These are phyloP conservation scores for Bellardia bayeri DNA, from an alignment of 2,888 invertebrate genomes.

Conservation along the genomic window DNA sequence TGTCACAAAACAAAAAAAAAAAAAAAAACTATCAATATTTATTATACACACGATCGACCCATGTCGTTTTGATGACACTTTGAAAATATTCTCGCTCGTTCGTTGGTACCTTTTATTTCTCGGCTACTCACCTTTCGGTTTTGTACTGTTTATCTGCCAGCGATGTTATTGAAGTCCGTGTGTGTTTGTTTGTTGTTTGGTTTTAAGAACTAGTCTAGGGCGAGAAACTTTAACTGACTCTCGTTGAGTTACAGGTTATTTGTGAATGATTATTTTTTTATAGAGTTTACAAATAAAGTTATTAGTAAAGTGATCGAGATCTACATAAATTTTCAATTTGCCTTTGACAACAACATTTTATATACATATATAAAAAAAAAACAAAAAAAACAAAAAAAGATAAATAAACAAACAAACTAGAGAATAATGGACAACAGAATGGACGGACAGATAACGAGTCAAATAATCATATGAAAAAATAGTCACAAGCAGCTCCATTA, in stretches of 20 bases:
- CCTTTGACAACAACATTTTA: conserved; percentile 35
- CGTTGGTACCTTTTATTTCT: not conserved
- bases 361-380: not conserved
- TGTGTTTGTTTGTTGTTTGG: not conserved
- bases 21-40: conserved; percentile 17
- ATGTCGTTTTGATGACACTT: conserved; percentile 30
- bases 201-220: conserved; percentile 2
- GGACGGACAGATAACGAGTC: not conserved
- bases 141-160: not conserved
- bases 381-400: not conserved
- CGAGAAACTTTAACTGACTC: not conserved
- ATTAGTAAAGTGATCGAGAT: conserved; percentile 55
- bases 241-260: not conserved
- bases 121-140: conserved; percentile 25
- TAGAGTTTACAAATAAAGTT: conserved; percentile 9
- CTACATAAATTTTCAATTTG: conserved; percentile 62
- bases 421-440: not conserved
- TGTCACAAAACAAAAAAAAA: conserved; percentile 36
- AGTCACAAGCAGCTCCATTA: conserved; percentile 24
- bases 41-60: not conserved
- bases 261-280: not conserved
- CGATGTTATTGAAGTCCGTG: not conserved
- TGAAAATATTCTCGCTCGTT: conserved; percentile 10
- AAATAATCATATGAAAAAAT: not conserved
- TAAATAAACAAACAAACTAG: conserved; percentile 3